phyloP scores from a whole-genome alignment of 2,797 vertebrate species.

The Chromobotia macracanthus region DNA sequence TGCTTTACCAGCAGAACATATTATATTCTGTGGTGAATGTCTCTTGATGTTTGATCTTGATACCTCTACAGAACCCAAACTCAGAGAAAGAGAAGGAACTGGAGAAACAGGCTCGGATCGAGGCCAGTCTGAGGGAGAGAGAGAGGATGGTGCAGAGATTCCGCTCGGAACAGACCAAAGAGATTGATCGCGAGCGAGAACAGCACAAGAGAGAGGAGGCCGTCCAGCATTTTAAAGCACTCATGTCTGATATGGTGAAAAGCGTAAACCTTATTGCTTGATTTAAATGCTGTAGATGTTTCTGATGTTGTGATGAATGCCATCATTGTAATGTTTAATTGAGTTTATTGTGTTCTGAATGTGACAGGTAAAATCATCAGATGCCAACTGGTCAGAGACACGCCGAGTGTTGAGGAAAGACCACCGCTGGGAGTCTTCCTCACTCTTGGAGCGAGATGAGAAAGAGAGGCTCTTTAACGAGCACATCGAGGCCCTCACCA shows the following conservation, averaged over 20 bases:
- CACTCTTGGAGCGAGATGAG: conserved; percentile 94
- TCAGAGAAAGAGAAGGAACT: conserved; percentile 94
- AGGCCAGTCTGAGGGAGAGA: conserved; percentile 93
- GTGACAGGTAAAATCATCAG: conserved; percentile 92
- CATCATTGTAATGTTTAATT: neutral
- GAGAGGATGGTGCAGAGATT: conserved; percentile 96
- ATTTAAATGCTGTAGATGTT: neutral
- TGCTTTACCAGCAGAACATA: neutral
- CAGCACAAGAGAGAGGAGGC: conserved; percentile 98
- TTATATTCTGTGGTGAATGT: neutral
- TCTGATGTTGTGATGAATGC: neutral
- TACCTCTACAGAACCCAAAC: conserved; percentile 83
- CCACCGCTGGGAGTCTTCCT: conserved; percentile 96
- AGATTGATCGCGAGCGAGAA: conserved; percentile 94
- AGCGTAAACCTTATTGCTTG: neutral
- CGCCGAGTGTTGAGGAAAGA: conserved; percentile 93
- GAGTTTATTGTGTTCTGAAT: neutral
- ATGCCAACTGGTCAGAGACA: conserved; percentile 97
- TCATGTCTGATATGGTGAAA: conserved; percentile 89
- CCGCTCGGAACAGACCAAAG: conserved; percentile 96
- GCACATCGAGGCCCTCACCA: conserved; percentile 94
- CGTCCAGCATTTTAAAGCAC: conserved; percentile 96
- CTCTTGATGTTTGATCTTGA: too few relatives aligned
- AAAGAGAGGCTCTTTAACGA: conserved; percentile 98
- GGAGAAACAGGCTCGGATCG: conserved; percentile 96